Evolutionary conservation across 2,113 vertebrate genomes (phyloP).

Genomic region (Redunca redunca): DNA sequence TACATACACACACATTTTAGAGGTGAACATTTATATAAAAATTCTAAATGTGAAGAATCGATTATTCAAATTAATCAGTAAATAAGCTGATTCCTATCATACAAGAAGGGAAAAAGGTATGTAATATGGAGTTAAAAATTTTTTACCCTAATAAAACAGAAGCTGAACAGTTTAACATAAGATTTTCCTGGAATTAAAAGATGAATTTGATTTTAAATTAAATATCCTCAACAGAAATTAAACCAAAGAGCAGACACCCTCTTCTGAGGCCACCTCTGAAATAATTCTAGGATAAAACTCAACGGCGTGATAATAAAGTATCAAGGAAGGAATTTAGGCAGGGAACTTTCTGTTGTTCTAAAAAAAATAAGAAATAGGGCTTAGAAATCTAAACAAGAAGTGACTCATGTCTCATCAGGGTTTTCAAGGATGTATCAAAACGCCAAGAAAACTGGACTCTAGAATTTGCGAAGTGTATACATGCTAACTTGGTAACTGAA

Average conservation of each 20-base stretch:
- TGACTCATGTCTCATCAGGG: background rate
- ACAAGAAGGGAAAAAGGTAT: background rate
- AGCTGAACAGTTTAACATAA: background rate
- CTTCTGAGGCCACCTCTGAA: background rate
- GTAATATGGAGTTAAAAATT: background rate
- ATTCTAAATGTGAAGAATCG: background rate
- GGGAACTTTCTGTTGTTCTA: background rate
- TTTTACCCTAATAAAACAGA: background rate
- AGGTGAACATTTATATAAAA: background rate
- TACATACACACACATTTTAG: background rate
- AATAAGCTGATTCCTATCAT: conserved; percentile 15
- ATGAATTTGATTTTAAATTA: background rate
- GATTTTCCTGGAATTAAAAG: background rate
- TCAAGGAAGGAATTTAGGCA: background rate
- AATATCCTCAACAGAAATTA: background rate
- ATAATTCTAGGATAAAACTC: background rate
- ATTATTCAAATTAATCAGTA: background rate
- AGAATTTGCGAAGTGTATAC: background rate
- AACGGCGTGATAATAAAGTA: background rate
- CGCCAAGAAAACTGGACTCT: background rate
- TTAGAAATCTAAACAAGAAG: background rate
- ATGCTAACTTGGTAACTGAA: background rate
- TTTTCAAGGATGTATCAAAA: background rate
- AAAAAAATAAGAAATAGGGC: background rate
- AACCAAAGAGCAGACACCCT: background rate